Evolutionary conservation across 2,113 vertebrate species (phyloP).

Genomic region (Oreocharis arfaki): DNA sequence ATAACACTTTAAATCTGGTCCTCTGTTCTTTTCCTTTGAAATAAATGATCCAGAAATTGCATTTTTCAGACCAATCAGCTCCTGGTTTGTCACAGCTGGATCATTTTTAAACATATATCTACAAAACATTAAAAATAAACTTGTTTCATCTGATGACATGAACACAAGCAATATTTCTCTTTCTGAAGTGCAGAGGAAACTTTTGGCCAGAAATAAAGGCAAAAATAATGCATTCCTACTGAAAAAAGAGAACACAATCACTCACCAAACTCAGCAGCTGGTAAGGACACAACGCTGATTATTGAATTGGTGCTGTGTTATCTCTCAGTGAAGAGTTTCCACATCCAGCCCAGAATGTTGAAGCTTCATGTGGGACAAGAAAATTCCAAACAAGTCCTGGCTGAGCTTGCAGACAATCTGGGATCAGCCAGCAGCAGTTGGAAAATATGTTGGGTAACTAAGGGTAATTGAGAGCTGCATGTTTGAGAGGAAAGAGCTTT

Average conservation of each 20-base stretch:
- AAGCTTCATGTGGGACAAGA: conserved; percentile 7
- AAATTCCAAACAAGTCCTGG: neutral
- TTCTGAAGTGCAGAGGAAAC: neutral
- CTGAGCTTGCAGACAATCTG: conserved; percentile 46
- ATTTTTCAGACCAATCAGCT: neutral
- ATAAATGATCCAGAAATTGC: neutral
- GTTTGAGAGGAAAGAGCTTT: conserved; percentile 53
- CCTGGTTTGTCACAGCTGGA: neutral
- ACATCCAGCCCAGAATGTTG: neutral
- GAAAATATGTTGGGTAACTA: conserved; percentile 61
- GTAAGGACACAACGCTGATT: neutral
- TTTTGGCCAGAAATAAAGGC: conserved; percentile 31
- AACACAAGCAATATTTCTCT: neutral
- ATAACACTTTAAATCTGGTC: neutral
- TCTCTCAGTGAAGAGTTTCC: conserved; percentile 31
- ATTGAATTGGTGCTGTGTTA: neutral
- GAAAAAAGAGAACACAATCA: conserved; percentile 23
- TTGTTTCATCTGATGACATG: neutral
- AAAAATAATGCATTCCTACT: neutral
- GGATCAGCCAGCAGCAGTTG: conserved; percentile 62
- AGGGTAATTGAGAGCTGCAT: conserved; percentile 66
- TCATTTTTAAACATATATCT: neutral
- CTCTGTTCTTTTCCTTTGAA: neutral
- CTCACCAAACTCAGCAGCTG: neutral
- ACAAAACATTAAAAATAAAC: neutral